Evolutionary conservation across 2,113 vertebrate genomes (phyloP), one percentile per base, ranked within the genome.

Genomic region (Atherinomorus stipes): DNA sequence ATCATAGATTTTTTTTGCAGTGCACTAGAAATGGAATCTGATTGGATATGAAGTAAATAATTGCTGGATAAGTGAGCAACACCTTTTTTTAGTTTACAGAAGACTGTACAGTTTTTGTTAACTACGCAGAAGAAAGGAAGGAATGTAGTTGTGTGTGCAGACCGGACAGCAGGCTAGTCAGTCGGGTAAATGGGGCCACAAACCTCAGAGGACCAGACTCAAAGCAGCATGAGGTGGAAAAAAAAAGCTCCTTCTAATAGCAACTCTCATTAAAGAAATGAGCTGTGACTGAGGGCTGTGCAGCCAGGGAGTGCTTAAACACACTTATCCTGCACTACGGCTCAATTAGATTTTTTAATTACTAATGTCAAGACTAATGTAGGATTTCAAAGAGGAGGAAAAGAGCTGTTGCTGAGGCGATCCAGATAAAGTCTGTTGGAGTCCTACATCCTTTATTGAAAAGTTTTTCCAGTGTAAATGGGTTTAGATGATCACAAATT

Each of bases 231-330:
- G 86, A 88, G 78, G 80, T 81, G 84, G 76, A 70, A 74, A 74
- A 34, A 74, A 34, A 81, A 85, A 84, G 40, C 78, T 76, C 52
- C 71, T 21, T 65, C 69, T 76, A 73, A 84, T 52, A 67, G 82
- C 75, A 84, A 69, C 45, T 12, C 77, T 90, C 80, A 90, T 92
- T 90, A 90, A 80, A 80, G 74, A 90, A 88, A 89, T 85, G 83
- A 88, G 81, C 83, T 81, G 79, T 78, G 86, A 88, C 81, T 15
- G 69, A 69, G 44, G 70, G 9, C 50, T 58, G 74, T 7, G 2
- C 52, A 61, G 78, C 63, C 71, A n/a, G 1, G 12, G 50, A 57
- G 80, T 34, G 51, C 79, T 83, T 80, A 81, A 60, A 82, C 31
- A 7, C 63, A 67, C 56, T 84, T 74, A 86, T 76, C 77, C 75